Evolutionary conservation across 2,113 vertebrate species (phyloP).

Genomic region (Rhinolophus sinicus): DNA sequence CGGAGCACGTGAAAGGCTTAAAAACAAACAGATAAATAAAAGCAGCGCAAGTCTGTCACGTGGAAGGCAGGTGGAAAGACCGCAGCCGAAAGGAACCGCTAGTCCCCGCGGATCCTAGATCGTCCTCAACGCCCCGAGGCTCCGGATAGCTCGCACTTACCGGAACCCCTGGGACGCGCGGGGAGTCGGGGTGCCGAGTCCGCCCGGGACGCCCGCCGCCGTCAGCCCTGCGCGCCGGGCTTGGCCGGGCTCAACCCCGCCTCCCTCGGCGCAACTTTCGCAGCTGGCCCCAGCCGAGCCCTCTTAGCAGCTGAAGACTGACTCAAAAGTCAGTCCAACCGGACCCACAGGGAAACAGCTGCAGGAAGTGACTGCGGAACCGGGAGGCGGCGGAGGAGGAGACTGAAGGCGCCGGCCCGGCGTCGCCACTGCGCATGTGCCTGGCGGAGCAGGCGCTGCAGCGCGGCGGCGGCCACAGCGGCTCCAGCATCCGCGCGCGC

Average conservation of each 20-base stretch:
- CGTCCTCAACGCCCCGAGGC: neutral
- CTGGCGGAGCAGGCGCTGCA: fast-evolving
- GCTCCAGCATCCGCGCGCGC: fast-evolving
- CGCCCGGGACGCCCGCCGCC: neutral
- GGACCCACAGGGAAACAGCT: slow-evolving; percentile 80
- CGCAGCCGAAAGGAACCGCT: fast-evolving
- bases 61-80: slow-evolving; percentile 1
- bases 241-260: neutral
- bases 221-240: neutral
- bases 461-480: neutral
- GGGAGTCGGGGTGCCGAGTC: neutral
- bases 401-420: slow-evolving; percentile 58
- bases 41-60: neutral
- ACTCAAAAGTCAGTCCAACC: slow-evolving; percentile 63
- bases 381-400: slow-evolving; percentile 73
- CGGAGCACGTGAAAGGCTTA: neutral
- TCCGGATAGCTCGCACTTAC: slow-evolving; percentile 59
- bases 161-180: slow-evolving; percentile 53
- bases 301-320: neutral
- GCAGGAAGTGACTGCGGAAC: slow-evolving; percentile 85
- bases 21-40: neutral
- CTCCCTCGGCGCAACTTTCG: slow-evolving; percentile 40
- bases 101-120: neutral
- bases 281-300: neutral
- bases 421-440: slow-evolving; percentile 72